phyloP scores from a whole-genome alignment of 2,797 vertebrate genomes.

The Falco berigora region DNA sequence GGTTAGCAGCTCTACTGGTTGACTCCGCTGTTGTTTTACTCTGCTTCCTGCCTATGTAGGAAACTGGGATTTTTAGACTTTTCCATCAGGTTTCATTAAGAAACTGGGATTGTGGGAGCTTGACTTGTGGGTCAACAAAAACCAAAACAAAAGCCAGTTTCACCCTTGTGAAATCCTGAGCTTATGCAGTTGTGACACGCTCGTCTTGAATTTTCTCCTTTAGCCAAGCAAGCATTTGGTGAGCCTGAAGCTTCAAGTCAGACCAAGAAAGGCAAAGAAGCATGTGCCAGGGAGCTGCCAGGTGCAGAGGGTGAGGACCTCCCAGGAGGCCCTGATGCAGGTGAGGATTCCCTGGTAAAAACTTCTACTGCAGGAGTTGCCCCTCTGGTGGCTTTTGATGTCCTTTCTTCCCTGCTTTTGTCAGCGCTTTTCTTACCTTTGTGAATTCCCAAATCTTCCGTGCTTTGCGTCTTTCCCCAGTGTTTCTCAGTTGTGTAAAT shows the following conservation, averaged over 20 bases:
- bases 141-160: not conserved
- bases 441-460: fast-evolving
- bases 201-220: not conserved
- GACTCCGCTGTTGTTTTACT: not conserved
- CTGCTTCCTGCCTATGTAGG: not conserved
- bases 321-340: not conserved
- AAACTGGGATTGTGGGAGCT: not conserved
- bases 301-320: not conserved
- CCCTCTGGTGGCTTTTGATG: not conserved
- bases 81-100: not conserved
- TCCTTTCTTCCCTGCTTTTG: not conserved
- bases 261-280: not conserved
- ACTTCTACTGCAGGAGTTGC: not conserved
- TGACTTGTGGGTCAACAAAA: not conserved
- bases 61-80: not conserved
- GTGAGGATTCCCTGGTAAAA: not conserved
- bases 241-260: not conserved
- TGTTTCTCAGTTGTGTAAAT: not conserved
- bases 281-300: not conserved
- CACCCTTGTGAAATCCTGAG: not conserved
- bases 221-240: not conserved
- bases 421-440: fast-evolving
- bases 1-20: not conserved
- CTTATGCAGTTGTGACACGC: not conserved
- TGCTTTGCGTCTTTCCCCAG: not conserved